Evolutionary conservation across 1,140 invertebrate genomes (phyloP), one percentile per base, ranked within the genome.

Genomic region (Hydropsyche tenuis): DNA sequence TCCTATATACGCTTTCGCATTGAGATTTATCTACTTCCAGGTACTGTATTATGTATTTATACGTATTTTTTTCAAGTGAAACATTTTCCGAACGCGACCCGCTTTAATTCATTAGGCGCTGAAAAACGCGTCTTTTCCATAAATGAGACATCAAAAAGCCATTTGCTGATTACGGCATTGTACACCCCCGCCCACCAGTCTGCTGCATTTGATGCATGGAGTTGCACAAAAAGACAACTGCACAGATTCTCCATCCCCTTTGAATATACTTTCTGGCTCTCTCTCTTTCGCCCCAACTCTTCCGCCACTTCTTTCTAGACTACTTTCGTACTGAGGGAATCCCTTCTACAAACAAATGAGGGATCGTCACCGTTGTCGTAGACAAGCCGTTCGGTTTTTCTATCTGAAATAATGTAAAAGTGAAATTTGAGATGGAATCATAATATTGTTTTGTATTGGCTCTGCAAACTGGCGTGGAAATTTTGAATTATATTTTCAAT

Each of bases 121-220:
- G 30, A 37, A 37, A 37, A 37, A 37, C 30, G 30, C 30, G 30
- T 37, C 60, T 48, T 63, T 76, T 46, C 73, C 46, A 69, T 69
- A 76, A 76, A 73, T 71, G 72, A 70, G 72, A 76, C 75, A 76
- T 76, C 75, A 76, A 73, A 76, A 76, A 76, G 72, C 75, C 75
- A 76, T 76, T 76, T 76, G 72, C 72, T 76, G 75, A 76, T 76
- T 76, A 73, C 66, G 48, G 69, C 45, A 76, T 73, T 76, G 75
- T 75, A 43, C 12, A 37, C 16, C 45, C 30, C 30, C 56, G 9
- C 56, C 14, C 46, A 37, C 20, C 45, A 18, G 69, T 7, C 30
- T 37, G 30, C 48, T 69, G 74, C 74, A 72, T 72, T 56, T 75
- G 64, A 75, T 71, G 69, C 72, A 72, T 75, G 74, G 72, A 45